These are phyloP conservation scores for Malthinus flaveolus DNA, from an alignment of 2,888 invertebrate genomes.

Conservation along the genomic window DNA sequence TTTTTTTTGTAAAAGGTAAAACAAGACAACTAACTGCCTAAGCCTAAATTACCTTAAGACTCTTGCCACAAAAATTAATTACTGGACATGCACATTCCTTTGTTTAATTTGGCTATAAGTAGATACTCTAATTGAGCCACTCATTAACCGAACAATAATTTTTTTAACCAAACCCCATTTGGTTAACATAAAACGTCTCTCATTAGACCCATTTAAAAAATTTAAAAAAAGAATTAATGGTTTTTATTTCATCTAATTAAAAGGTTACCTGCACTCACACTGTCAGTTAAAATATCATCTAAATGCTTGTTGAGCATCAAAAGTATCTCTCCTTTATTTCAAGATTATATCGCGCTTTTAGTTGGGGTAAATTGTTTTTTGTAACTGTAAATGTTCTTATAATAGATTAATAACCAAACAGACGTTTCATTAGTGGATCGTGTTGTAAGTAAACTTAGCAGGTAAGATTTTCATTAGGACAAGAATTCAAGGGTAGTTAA, in stretches of 20 bases:
- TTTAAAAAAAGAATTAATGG: too few relatives aligned
- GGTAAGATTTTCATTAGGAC: slow-evolving; percentile 12
- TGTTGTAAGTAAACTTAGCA: slow-evolving; percentile 28
- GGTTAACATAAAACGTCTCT: too few relatives aligned
- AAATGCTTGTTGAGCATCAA: slow-evolving; percentile 8
- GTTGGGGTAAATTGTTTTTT: slow-evolving; percentile 35
- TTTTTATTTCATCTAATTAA: not conserved
- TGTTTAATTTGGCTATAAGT: not conserved
- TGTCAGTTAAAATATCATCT: slow-evolving; percentile 16
- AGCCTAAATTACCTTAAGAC: too few relatives aligned
- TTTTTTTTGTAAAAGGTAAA: too few relatives aligned
- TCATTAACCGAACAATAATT: too few relatives aligned
- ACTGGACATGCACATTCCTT: not conserved
- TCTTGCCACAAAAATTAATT: not conserved
- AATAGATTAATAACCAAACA: slow-evolving; percentile 46
- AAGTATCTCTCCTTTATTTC: slow-evolving; percentile 10
- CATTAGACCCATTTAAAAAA: too few relatives aligned
- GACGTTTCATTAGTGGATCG: slow-evolving; percentile 44
- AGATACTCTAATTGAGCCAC: too few relatives aligned
- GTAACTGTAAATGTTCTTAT: slow-evolving; percentile 42
- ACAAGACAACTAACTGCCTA: too few relatives aligned
- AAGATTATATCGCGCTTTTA: slow-evolving; percentile 25
- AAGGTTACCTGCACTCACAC: slow-evolving; percentile 13
- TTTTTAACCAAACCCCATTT: too few relatives aligned
- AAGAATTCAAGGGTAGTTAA: not conserved